Evolutionary conservation across 2,888 invertebrate species (phyloP), one percentile per base, ranked within the genome.

Genomic region (Dasysyrphus albostriatus): DNA sequence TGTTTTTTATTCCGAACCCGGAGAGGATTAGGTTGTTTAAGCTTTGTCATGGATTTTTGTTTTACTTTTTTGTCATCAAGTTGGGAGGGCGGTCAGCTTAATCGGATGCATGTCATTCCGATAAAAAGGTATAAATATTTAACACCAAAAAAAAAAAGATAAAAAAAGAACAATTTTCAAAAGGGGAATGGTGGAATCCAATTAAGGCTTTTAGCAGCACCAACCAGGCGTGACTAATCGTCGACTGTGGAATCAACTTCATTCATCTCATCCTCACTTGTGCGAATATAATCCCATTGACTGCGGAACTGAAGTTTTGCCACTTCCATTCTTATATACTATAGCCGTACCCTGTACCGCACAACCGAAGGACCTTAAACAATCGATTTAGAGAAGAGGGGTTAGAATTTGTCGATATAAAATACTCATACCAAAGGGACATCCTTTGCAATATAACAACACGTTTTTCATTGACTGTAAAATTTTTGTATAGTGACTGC

Each of bases 151-250:
- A 59, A 59, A 51, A 79, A 49, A 10, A 16, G 24, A 56, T 16
- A 47, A 16, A 58, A 73, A 67, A 56, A 39, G 58, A 59, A 34
- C 54, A 73, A 12, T 73, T 42, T 56, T 51, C 16, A 39, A 44
- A 69, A 70, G n/a, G 42, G 63, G 51, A 56, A 63, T 61, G 65
- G 39, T 65, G 67, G 70, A 83, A 83, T 87, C 83, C 83, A 87
- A 87, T 87, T 87, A 85, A 72, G 81, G 49, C 76, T 65, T 56
- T 75, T 44, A 54, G 70, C 65, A 47, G 65, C 63, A 74, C 78
- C 82, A 83, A 83, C 87, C 87, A 87, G 87, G 87, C 87, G 87
- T 87, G 87, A 83, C 87, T 87, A 79, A 87, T 87, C 83, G 83
- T 78, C 75, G 78, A 82, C 70, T 14, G 74, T 75, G 65, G 72